Percentiles rank a stretch among this genome's conserved stretches.
These are phyloP conservation scores for Ormyrus rosae DNA, from an alignment of 2,888 invertebrate species.

Conservation along the genomic window DNA sequence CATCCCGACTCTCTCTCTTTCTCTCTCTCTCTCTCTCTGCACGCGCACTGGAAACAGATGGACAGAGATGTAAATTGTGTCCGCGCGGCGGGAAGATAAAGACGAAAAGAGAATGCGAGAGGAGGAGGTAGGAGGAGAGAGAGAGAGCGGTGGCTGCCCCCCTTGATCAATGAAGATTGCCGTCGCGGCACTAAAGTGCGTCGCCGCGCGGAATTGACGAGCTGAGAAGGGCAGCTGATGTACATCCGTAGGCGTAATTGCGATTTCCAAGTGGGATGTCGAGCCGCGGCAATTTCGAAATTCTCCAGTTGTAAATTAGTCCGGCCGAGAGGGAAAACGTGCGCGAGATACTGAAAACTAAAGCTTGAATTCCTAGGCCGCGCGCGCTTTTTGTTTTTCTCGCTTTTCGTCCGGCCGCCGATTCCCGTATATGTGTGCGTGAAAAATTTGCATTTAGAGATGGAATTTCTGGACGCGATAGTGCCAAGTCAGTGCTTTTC, in stretches of 20 bases:
- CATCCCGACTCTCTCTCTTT: no score
- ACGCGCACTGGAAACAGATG: no score
- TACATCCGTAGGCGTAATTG: slow-evolving; percentile 36
- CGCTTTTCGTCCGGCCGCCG: not conserved
- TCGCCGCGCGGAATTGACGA: slow-evolving; percentile 30
- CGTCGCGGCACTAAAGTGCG: slow-evolving; percentile 35
- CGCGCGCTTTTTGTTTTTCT: not conserved
- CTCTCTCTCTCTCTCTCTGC: no score
- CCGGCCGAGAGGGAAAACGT: slow-evolving; percentile 13
- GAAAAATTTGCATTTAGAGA: slow-evolving; percentile 15
- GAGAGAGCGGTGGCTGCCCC: not conserved
- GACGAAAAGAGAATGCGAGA: slow-evolving; percentile 18
- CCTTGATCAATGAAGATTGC: slow-evolving; percentile 29
- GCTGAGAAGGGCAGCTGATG: slow-evolving; percentile 23
- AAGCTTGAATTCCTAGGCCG: slow-evolving; percentile 3
- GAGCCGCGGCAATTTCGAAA: slow-evolving; percentile 37
- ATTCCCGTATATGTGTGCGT: not conserved
- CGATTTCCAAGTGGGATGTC: slow-evolving; percentile 32
- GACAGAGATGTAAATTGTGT: slow-evolving; percentile 25
- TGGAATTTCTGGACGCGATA: not conserved
- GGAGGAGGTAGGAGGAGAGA: not conserved
- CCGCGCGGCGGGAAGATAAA: slow-evolving; percentile 16
- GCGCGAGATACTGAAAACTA: slow-evolving; percentile 28
- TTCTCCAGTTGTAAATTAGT: slow-evolving; percentile 49
- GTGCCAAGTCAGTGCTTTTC: not conserved